Evolutionary conservation across 2,797 vertebrate genomes (phyloP).

Genomic region (Lemur catta): DNA sequence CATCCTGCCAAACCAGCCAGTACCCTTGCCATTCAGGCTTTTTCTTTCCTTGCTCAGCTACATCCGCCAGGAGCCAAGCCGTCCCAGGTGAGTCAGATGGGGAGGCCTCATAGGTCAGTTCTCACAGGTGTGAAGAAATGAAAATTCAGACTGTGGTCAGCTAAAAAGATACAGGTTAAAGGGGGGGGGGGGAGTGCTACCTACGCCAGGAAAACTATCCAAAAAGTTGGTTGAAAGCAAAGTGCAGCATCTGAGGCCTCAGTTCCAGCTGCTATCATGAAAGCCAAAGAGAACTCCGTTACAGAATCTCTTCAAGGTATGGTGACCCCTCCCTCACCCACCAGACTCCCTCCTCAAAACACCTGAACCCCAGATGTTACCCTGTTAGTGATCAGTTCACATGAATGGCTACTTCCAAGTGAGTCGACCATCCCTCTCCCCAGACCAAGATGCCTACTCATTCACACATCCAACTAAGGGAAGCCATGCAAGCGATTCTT

Average conservation of each 20-base stretch:
- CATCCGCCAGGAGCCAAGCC: not conserved
- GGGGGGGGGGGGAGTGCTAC: no score
- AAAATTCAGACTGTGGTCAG: not conserved
- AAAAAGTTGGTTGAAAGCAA: not conserved
- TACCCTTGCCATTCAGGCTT: not conserved
- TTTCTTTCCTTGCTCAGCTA: not conserved
- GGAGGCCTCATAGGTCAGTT: not conserved
- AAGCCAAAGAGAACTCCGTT: not conserved
- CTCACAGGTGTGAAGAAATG: not conserved
- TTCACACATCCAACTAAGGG: not conserved
- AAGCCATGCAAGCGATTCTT: not conserved
- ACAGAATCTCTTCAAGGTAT: not conserved
- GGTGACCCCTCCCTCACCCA: not conserved
- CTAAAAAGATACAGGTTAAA: not conserved
- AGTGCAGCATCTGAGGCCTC: not conserved
- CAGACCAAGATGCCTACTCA: not conserved
- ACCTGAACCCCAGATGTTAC: not conserved
- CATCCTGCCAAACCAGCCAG: not conserved
- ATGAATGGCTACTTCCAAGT: not conserved
- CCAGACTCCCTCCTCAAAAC: not conserved
- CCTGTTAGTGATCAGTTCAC: not conserved
- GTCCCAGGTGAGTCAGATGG: not conserved
- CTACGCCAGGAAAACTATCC: not conserved
- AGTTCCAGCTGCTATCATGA: not conserved
- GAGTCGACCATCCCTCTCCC: not conserved